Percentiles rank a stretch among this genome's conserved stretches.
Evolutionary conservation across 2,797 vertebrate genomes (phyloP).

Genomic region (Triplophysa yarkandensis): DNA sequence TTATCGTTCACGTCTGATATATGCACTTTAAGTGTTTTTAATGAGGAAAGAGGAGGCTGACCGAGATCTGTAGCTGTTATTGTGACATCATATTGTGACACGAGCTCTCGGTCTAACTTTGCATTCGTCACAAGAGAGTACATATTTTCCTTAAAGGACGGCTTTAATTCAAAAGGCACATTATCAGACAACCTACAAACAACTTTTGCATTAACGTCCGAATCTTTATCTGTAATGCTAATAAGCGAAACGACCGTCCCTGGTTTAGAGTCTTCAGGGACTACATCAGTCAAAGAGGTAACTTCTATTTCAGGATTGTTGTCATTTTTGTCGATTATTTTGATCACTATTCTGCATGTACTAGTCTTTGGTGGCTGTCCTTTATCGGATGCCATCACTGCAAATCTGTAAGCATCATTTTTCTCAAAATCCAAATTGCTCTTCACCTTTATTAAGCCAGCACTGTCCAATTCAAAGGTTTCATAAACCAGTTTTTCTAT

Average conservation of each 20-base stretch:
- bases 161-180: conserved; percentile 69
- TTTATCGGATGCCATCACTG: conserved; percentile 70
- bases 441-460: conserved; percentile 66
- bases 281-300: conserved; percentile 64
- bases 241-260: conserved; percentile 70
- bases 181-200: conserved; percentile 58
- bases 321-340: conserved; percentile 71
- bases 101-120: conserved; percentile 63
- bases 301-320: conserved; percentile 72
- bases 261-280: conserved; percentile 67
- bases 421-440: conserved; percentile 68
- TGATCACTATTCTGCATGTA: conserved; percentile 66
- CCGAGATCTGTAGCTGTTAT: conserved; percentile 69
- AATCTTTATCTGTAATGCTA: conserved; percentile 68
- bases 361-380: conserved; percentile 50
- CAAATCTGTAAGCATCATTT: conserved; percentile 56
- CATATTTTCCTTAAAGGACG: conserved; percentile 69
- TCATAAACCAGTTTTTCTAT: conserved; percentile 55
- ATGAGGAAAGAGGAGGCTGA: conserved; percentile 63
- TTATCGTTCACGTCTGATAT: conserved; percentile 74
- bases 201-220: conserved; percentile 68
- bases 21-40: conserved; percentile 62
- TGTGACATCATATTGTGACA: conserved; percentile 63
- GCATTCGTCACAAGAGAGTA: conserved; percentile 71
- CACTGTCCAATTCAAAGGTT: conserved; percentile 60